These are phyloP conservation scores for Aspiorhynchus laticeps DNA, from an alignment of 2,113 vertebrate species.

Conservation along the genomic window DNA sequence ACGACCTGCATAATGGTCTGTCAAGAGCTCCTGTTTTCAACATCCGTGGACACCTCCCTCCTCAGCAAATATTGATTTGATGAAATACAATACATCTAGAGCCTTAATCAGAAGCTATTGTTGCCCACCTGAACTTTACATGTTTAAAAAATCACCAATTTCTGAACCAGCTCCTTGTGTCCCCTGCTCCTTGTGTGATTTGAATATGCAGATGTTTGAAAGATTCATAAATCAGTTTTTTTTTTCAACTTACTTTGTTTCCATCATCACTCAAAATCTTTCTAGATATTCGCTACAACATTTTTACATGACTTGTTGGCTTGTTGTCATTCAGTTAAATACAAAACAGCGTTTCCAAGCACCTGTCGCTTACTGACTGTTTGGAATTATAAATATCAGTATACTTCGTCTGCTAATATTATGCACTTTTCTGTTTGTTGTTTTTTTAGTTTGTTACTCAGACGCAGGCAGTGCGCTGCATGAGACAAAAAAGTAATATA, in stretches of 20 bases:
- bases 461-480: too few relatives aligned
- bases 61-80: constrained; percentile 23
- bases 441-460: too few relatives aligned
- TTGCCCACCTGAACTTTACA: constrained; percentile 6
- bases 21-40: neutral
- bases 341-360: too few relatives aligned
- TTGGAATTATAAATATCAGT: too few relatives aligned
- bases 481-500: too few relatives aligned
- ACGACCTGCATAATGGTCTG: constrained; percentile 30
- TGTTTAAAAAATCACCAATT: neutral
- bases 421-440: too few relatives aligned
- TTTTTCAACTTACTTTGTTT: neutral
- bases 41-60: neutral
- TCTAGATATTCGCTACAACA: neutral
- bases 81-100: constrained; percentile 1
- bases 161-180: neutral
- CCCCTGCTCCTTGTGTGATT: neutral
- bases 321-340: too few relatives aligned
- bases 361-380: too few relatives aligned
- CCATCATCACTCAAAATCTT: neutral
- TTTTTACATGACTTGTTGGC: neutral
- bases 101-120: constrained; percentile 19
- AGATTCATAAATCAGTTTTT: too few relatives aligned
- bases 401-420: too few relatives aligned
- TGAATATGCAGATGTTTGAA: too few relatives aligned